Base-by-base conservation (phyloP, 2,113 vertebrate genomes). In the Cyprinodon tularosa region DNA sequence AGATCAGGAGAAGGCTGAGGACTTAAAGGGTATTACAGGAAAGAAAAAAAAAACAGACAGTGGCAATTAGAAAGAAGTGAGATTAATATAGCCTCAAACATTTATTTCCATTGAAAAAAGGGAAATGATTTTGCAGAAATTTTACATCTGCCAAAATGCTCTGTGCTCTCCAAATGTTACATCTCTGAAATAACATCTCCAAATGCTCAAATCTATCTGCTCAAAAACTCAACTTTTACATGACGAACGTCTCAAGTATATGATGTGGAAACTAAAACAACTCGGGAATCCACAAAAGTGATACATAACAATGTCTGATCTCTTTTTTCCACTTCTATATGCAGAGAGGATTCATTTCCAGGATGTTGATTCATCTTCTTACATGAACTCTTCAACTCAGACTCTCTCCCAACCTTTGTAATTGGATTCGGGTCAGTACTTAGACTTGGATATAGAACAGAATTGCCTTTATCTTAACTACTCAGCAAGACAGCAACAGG, bases 1-100 rank as follows among this genome's bases (percentile, higher is more conserved):
- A 80, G 67, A 80, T 88, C 73, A 85, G 68, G 63, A 78, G 61
- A 63, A 83, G 63, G 66, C 12, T 22, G 53, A 11, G 47, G 37
- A 47, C 83, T 88, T 62, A 62, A 79, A 50, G 7, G 0, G 45
- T 12, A 67, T 36, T 13, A 29, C 13, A 68, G 40, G 38, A 17
- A 12, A 48, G 11, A 9, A 61, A 12, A 59, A 57, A 6, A 4
- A 11, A 22, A 40, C 29, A 29, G 29, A 71, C 29, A 70, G 42
- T 66, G 40, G 22, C n/a, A 47, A 47, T 36, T 3, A 66, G 64
- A n/a, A 9, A 20, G 5, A 2, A 8, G 20, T 7, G 20, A 14
- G 15, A 17, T 53, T 4, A 53, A 53, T 17, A 50, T 17, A 50
- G 48, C 6, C 48, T 50, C 12, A 50, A 50, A 50, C 15, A 17